Conservation (phyloP, 2,797 vertebrate species). For the Calcarius lapponicus region DNA sequence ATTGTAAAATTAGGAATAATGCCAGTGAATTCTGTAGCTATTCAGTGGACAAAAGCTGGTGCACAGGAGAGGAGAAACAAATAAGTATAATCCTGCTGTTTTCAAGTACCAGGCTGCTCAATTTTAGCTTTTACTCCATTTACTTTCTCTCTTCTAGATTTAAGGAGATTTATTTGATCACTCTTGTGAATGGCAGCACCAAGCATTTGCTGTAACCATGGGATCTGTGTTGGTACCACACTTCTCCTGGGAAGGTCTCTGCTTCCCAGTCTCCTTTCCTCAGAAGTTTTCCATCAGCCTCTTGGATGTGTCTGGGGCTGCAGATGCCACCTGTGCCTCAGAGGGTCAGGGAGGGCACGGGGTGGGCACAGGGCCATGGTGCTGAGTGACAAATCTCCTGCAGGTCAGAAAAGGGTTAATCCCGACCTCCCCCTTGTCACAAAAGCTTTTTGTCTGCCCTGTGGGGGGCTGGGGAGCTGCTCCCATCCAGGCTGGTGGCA, state of each 20-base stretch:
- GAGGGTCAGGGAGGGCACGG: rapidly evolving
- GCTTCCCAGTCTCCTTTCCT: neutral
- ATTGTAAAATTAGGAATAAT: conserved; percentile 62
- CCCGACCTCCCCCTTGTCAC: neutral
- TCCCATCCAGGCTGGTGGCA: neutral
- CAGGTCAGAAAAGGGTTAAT: neutral
- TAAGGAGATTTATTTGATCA: neutral
- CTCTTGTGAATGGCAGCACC: neutral
- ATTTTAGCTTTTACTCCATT: neutral
- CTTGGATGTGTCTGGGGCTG: neutral
- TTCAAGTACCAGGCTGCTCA: neutral
- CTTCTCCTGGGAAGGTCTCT: neutral
- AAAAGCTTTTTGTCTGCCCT: neutral
- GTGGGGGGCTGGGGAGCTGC: neutral
- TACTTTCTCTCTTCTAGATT: neutral
- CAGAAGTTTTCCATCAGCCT: neutral
- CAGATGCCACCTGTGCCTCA: neutral
- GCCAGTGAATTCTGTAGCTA: conserved; percentile 44
- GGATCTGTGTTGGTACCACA: neutral
- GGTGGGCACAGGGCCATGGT: neutral
- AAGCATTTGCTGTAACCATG: rapidly evolving
- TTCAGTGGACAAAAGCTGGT: conserved; percentile 39
- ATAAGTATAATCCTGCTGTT: conserved; percentile 13
- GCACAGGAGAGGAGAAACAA: conserved; percentile 28
- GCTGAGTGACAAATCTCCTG: neutral